phyloP scores from a whole-genome alignment of 1,140 invertebrate species.

The Neelides sp. region DNA sequence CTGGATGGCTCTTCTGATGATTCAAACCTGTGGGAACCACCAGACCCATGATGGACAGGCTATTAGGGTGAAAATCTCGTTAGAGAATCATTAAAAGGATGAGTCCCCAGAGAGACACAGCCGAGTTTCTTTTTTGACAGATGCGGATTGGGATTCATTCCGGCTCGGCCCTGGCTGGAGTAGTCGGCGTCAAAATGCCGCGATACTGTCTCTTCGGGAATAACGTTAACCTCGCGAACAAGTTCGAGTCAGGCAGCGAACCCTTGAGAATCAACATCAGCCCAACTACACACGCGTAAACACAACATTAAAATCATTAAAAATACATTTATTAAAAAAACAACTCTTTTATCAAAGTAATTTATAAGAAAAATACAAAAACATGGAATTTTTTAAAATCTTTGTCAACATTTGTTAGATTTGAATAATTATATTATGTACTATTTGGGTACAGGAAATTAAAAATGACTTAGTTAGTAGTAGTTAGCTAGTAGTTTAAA shows the following conservation, averaged over 20 bases:
- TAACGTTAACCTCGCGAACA: slow-evolving; percentile 85
- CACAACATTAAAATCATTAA: too few species aligned
- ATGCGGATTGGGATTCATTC: slow-evolving; percentile 90
- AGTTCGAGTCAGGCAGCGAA: slow-evolving; percentile 85
- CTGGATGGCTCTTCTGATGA: slow-evolving; percentile 89
- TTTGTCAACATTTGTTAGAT: neutral
- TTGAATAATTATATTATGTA: neutral
- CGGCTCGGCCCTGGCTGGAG: slow-evolving; percentile 72
- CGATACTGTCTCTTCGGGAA: slow-evolving; percentile 83
- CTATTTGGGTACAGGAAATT: neutral
- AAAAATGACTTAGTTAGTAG: neutral
- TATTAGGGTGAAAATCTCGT: slow-evolving; percentile 53
- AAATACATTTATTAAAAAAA: too few species aligned
- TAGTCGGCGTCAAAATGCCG: slow-evolving; percentile 82
- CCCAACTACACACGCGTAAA: slow-evolving; percentile 81
- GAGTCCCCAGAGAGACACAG: neutral
- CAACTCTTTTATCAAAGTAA: too few species aligned
- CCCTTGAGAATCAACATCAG: slow-evolving; percentile 80
- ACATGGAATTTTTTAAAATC: too few species aligned
- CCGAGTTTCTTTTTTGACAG: slow-evolving; percentile 40
- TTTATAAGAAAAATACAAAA: too few species aligned
- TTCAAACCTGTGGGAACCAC: slow-evolving; percentile 70
- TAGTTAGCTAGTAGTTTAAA: too few species aligned
- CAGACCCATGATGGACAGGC: slow-evolving; percentile 79
- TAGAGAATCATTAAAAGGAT: neutral